A percentile compares a stretch with the other conserved stretches of the same genome.
Conservation (phyloP, 2,888 invertebrate genomes). For the Leptodirus hochenwartii region DNA sequence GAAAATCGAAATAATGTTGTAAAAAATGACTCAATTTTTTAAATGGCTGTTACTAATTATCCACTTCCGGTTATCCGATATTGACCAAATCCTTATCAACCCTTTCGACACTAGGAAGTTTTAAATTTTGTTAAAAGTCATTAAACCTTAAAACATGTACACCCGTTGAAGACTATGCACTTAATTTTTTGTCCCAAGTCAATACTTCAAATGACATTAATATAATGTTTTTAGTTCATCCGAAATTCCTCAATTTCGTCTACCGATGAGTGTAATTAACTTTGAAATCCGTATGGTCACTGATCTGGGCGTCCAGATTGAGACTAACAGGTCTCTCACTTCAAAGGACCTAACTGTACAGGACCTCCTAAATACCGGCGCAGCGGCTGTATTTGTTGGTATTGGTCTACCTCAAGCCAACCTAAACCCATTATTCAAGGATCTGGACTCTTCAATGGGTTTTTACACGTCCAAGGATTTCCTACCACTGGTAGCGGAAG, state of each 20-base stretch:
- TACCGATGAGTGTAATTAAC: constrained; percentile 81
- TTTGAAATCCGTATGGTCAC: constrained; percentile 83
- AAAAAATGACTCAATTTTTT: too few relatives aligned
- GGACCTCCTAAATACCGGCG: constrained; percentile 43
- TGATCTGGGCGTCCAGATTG: constrained; percentile 84
- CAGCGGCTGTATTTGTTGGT: constrained; percentile 67
- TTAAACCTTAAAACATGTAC: too few relatives aligned
- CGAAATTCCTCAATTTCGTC: constrained; percentile 93
- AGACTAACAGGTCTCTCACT: constrained; percentile 52
- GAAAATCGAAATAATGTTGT: too few relatives aligned
- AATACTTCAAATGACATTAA: too few relatives aligned
- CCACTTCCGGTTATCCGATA: too few relatives aligned
- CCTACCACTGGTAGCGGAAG: constrained; percentile 69
- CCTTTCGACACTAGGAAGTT: too few relatives aligned
- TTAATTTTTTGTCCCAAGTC: too few relatives aligned
- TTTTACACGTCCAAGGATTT: constrained; percentile 94
- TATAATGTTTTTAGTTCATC: constrained; percentile 46
- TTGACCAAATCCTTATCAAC: too few relatives aligned
- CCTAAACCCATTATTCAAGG: constrained; percentile 54
- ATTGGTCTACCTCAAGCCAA: constrained; percentile 87
- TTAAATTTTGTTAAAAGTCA: too few relatives aligned
- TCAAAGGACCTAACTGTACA: constrained; percentile 55
- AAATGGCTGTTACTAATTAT: too few relatives aligned
- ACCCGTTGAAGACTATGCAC: too few relatives aligned
- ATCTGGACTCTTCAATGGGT: constrained; percentile 59